phyloP scores from a whole-genome alignment of 2,113 vertebrate genomes.

The Cygnus buccinator region DNA sequence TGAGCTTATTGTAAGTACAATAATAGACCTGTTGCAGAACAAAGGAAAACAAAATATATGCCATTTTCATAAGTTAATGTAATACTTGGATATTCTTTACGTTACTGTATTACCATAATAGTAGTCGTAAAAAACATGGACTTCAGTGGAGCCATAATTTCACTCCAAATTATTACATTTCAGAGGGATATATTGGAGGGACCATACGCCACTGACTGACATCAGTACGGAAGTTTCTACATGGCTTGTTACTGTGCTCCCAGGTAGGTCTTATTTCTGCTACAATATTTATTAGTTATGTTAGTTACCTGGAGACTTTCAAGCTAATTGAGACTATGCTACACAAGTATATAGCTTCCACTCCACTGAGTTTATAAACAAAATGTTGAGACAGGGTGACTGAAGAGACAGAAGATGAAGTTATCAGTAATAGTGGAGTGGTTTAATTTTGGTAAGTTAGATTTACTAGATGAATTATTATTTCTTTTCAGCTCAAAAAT shows the following conservation, averaged over 20 bases:
- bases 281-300: neutral
- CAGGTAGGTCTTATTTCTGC: neutral
- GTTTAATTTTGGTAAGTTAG: neutral
- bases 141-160: neutral
- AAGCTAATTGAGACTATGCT: neutral
- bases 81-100: neutral
- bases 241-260: neutral
- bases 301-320: neutral
- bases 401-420: neutral
- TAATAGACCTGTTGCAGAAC: neutral
- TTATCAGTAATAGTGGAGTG: neutral
- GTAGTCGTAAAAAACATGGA: neutral
- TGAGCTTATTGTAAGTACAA: neutral
- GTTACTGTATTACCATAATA: neutral
- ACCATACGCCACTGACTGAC: neutral
- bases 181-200: neutral
- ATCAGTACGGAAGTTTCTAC: neutral
- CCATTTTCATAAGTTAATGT: neutral
- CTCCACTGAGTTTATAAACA: neutral
- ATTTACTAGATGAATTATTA: neutral
- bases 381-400: neutral
- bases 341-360: neutral
- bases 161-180: neutral
- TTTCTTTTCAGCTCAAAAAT: neutral
- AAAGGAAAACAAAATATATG: neutral